Conservation (phyloP, 1,140 invertebrate genomes). For the Neodiprion fabricii region DNA sequence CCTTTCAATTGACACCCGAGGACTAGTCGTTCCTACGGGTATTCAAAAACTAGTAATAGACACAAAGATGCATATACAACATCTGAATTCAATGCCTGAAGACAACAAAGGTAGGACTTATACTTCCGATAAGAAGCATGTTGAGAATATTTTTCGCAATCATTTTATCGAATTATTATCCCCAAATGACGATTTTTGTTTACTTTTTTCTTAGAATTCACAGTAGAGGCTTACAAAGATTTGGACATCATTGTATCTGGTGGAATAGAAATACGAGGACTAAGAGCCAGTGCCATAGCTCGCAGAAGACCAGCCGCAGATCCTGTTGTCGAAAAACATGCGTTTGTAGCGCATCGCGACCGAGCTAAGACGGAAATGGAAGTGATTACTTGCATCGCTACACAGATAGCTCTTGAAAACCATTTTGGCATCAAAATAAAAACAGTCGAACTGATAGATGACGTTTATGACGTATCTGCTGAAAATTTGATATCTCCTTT, state of each 20-base stretch:
- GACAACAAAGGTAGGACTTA: constrained; percentile 44
- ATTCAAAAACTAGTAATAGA: constrained; percentile 84
- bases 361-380: constrained; percentile 30
- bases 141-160: constrained; percentile 4
- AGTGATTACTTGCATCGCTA: constrained; percentile 61
- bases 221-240: constrained; percentile 23
- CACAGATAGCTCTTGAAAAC: constrained; percentile 81
- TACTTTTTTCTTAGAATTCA: background rate
- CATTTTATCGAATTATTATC: background rate
- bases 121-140: background rate
- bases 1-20: constrained; percentile 73
- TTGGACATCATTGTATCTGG: constrained; percentile 50
- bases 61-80: constrained; percentile 68
- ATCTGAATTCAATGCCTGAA: constrained; percentile 45
- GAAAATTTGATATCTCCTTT: constrained; percentile 53
- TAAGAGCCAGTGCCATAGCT: constrained; percentile 70
- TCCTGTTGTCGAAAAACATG: constrained; percentile 62
- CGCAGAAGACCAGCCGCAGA: constrained; percentile 28
- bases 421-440: constrained; percentile 69
- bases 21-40: constrained; percentile 83
- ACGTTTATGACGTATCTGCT: constrained; percentile 37
- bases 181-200: background rate
- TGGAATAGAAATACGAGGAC: constrained; percentile 66
- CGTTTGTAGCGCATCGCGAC: constrained; percentile 63
- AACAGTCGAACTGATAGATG: constrained; percentile 70